Evolutionary conservation across 2,113 vertebrate species (phyloP).

Genomic region (Pomatostomus ruficeps): DNA sequence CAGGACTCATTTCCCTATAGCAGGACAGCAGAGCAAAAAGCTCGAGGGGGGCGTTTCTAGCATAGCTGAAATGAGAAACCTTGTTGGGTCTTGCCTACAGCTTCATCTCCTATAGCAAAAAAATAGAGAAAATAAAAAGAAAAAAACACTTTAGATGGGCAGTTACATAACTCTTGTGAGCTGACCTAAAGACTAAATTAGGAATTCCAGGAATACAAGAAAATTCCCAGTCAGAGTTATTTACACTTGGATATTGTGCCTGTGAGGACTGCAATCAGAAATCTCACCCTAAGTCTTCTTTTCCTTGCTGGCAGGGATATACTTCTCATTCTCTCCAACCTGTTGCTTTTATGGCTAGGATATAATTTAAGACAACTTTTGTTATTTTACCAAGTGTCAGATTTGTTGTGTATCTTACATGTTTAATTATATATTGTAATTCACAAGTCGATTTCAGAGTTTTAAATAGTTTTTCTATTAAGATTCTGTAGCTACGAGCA

Average conservation of each 20-base stretch:
- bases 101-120: not conserved
- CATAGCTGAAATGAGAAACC: rapidly evolving
- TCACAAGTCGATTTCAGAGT: not conserved
- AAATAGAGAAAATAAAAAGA: not conserved
- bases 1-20: rapidly evolving
- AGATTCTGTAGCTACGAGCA: not conserved
- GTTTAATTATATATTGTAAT: not conserved
- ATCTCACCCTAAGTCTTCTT: not conserved
- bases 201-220: not conserved
- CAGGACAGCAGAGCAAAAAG: not conserved
- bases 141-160: not conserved
- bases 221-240: not conserved
- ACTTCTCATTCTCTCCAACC: not conserved
- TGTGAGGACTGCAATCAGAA: not conserved
- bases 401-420: rapidly evolving
- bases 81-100: not conserved
- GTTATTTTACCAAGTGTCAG: not conserved
- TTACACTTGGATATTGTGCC: not conserved
- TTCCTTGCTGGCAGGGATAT: not conserved
- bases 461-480: not conserved
- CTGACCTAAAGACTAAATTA: not conserved
- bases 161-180: not conserved
- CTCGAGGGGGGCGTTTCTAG: rapidly evolving
- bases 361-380: not conserved
- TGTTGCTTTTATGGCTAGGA: not conserved